Percentiles rank a stretch among this genome's conserved stretches.
phyloP scores from a whole-genome alignment of 2,888 invertebrate species.

The Oligia fasciuncula region DNA sequence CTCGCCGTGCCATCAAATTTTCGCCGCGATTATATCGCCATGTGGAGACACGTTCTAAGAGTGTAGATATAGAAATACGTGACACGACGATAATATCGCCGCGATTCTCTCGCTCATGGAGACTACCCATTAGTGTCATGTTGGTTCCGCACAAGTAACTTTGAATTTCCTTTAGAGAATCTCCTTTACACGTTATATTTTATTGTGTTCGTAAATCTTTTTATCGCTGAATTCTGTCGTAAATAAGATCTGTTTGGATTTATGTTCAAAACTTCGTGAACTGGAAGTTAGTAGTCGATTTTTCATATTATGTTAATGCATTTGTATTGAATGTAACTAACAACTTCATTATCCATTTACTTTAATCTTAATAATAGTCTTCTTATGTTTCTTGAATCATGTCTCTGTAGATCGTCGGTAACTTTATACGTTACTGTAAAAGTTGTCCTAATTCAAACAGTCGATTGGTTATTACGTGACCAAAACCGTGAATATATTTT shows the following conservation, averaged over 20 bases:
- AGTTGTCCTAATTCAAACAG: conserved; percentile 8
- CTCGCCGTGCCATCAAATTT: no score
- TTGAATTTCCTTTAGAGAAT: conserved; percentile 33
- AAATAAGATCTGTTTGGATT: conserved; percentile 17
- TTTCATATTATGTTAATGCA: conserved; percentile 26
- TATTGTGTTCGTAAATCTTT: conserved; percentile 12
- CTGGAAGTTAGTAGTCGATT: conserved; percentile 48
- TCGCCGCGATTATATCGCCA: no score
- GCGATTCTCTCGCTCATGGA: no score
- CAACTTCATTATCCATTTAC: conserved; percentile 29
- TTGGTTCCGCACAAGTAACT: conserved; percentile 27
- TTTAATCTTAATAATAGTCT: conserved; percentile 34
- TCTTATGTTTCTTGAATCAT: conserved; percentile 34
- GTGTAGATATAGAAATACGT: no score
- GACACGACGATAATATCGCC: no score
- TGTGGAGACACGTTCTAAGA: no score
- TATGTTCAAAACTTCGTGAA: conserved; percentile 11
- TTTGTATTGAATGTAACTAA: conserved; percentile 45
- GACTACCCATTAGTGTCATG: conserved; percentile 18
- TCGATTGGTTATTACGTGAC: conserved; percentile 34
- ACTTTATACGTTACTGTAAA: conserved; percentile 12
- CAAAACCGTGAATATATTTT: conserved; percentile 59
- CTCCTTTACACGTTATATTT: conserved; percentile 16
- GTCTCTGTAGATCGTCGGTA: conserved; percentile 33
- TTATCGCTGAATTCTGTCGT: conserved; percentile 8